Percentiles rank a stretch among this genome's conserved stretches.
These are phyloP conservation scores for Boloria euphrosyne DNA, from an alignment of 2,888 invertebrate genomes.

Conservation along the genomic window DNA sequence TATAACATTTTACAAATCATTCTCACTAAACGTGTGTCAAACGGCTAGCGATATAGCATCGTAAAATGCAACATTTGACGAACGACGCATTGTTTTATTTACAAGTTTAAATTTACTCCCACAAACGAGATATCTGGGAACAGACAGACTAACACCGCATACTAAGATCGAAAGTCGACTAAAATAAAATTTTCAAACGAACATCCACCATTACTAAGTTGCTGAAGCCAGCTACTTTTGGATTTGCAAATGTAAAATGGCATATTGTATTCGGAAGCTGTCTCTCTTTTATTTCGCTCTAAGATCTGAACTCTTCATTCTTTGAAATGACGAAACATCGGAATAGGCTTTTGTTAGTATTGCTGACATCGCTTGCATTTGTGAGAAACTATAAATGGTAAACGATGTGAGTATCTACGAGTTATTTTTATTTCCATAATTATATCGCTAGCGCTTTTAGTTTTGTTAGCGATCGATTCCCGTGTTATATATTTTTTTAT, in stretches of 20 bases:
- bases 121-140: background rate
- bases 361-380: background rate
- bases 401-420: too few species aligned
- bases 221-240: constrained; percentile 72
- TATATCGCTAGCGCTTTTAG: background rate
- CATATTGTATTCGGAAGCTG: constrained; percentile 70
- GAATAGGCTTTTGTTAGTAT: constrained; percentile 51
- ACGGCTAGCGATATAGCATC: constrained; percentile 69
- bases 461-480: background rate
- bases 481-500: too few species aligned
- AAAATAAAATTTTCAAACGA: background rate
- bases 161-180: constrained; percentile 8
- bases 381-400: background rate
- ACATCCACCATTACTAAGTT: constrained; percentile 59
- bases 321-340: constrained; percentile 37
- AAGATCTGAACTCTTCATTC: constrained; percentile 60
- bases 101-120: constrained; percentile 44
- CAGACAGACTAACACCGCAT: background rate
- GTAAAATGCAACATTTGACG: constrained; percentile 70
- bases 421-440: background rate
- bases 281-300: constrained; percentile 39
- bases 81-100: constrained; percentile 69
- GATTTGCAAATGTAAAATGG: constrained; percentile 70
- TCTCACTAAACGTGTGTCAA: constrained; percentile 69
- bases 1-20: constrained; percentile 61